Base-by-base conservation (phyloP, 2,888 invertebrate species). In the Ophion costatus region DNA sequence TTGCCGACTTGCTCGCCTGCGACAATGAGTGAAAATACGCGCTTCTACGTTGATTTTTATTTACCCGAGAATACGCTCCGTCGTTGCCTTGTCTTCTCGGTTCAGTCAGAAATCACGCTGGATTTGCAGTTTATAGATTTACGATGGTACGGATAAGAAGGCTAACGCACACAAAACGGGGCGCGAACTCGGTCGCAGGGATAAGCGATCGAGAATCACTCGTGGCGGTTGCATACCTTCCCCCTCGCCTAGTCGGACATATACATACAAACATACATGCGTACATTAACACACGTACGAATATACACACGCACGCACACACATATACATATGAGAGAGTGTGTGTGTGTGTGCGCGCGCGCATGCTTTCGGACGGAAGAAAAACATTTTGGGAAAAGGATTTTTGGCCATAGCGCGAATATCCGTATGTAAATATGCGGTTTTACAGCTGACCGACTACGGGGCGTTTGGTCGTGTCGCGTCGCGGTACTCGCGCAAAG, bases 91-190 rank as follows among this genome's bases (percentile, higher is more conserved):
- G 24, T 74, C 51, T 75, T 66, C 38, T 22, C n/a, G 14, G 3
- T 56, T 6, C 14, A 59, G 20, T 51, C 82, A 82, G 87, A 87
- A 91, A 92, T 92, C 92, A 92, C 91, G 91, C 86, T 90, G 89
- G 89, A 89, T 90, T 89, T 90, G 89, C 88, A 87, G 89, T 91
- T 89, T 91, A 89, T 92, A 91, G 91, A 91, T 92, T 92, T 92
- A 91, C 89, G 90, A 90, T 89, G 85, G 87, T 77, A 80, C 88
- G 70, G 86, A 88, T 82, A 87, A 83, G n/a, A n/a, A n/a, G n/a
- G n/a, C 84, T 75, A 70, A 79, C 73, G 80, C 70, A 85, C 79
- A 85, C 82, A 85, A 64, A 75, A 78, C 69, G 9, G 22, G 51
- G 29, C 56, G 63, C n/a, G 33, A 61, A 57, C 45, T 29, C 57